A percentile compares a stretch with the other conserved stretches of the same genome.
Conservation (phyloP, 37 sponge, comb jelly and placozoan genomes). For the Theonella swinhoei region DNA sequence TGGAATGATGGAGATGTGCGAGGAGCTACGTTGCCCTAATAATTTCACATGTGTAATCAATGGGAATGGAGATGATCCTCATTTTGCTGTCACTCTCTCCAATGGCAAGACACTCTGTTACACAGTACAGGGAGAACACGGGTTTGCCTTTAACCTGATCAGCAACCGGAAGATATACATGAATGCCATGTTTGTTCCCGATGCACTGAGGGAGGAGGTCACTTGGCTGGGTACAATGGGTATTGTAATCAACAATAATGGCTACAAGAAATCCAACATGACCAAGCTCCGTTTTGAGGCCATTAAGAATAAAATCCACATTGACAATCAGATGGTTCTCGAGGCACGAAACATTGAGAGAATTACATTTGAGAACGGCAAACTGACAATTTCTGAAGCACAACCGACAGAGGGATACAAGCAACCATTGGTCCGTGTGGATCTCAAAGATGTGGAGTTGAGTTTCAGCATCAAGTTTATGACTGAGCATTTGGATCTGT, state of each 20-base stretch:
- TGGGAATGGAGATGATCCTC: slow-evolving; percentile 9
- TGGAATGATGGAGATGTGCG: not conserved
- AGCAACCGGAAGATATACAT: not conserved
- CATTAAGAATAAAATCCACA: not conserved
- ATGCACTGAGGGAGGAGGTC: not conserved
- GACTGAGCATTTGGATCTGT: slow-evolving; percentile 36
- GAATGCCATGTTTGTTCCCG: not conserved
- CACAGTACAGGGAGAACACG: not conserved
- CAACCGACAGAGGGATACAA: not conserved
- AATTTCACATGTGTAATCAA: not conserved
- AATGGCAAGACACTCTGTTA: not conserved
- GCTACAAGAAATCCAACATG: not conserved
- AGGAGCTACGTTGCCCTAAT: not conserved
- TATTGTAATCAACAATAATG: not conserved
- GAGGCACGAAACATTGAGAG: not conserved
- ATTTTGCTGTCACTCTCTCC: not conserved
- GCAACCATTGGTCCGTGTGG: not conserved
- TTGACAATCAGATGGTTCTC: not conserved
- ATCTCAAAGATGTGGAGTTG: not conserved
- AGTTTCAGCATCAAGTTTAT: slow-evolving; percentile 36
- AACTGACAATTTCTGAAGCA: not conserved
- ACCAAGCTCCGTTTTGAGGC: not conserved
- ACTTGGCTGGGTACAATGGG: not conserved
- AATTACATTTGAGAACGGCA: not conserved
- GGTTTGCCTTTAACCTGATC: not conserved